Conservation (phyloP, 2,888 invertebrate genomes). For the Xestia xanthographa region DNA sequence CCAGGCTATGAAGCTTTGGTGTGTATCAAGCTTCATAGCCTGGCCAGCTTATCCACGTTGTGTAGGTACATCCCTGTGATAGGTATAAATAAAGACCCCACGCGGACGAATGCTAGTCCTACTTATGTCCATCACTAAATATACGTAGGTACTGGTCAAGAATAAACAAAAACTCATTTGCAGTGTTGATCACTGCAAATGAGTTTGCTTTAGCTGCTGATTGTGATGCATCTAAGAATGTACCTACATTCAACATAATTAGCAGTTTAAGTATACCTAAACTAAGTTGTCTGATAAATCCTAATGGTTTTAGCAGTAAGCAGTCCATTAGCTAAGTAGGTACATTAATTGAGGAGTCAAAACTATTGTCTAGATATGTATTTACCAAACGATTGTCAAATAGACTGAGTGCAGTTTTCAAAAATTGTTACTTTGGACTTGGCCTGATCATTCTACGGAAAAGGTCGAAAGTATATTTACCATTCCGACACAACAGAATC, state of each 20-base stretch:
- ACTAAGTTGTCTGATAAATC: not conserved
- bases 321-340: not conserved
- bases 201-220: not conserved
- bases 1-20: no score
- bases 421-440: not conserved
- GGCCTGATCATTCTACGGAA: not conserved
- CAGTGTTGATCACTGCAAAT: conserved; percentile 12
- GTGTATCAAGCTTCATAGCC: no score
- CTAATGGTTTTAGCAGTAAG: not conserved
- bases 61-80: not conserved
- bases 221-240: not conserved
- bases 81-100: not conserved
- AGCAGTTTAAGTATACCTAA: not conserved
- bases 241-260: not conserved
- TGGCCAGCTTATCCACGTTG: no score
- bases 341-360: not conserved
- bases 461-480: not conserved
- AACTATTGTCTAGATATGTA: not conserved
- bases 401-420: not conserved
- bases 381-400: conserved; percentile 1
- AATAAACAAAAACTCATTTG: conserved; percentile 13
- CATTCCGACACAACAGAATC: not conserved
- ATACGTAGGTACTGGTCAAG: not conserved
- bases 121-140: not conserved
- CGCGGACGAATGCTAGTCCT: not conserved